Percentiles rank a stretch among this genome's conserved stretches.
Conservation (phyloP, 2,113 vertebrate species). For the Clinocottus analis region DNA sequence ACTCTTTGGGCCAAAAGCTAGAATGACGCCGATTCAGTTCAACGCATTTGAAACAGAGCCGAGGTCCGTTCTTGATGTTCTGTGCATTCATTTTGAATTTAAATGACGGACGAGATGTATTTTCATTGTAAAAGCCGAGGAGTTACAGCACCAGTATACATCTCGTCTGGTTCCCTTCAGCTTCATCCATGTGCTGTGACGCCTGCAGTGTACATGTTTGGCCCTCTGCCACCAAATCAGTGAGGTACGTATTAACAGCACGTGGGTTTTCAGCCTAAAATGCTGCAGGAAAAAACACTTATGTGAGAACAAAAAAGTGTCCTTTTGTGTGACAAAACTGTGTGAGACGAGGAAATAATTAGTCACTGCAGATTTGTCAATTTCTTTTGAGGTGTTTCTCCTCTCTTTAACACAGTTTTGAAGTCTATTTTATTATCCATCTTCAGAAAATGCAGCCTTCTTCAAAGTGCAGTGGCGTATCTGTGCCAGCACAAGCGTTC, state of each 20-base stretch:
- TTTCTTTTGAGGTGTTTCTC: background rate
- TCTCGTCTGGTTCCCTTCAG: conserved; percentile 64
- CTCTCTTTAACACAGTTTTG: background rate
- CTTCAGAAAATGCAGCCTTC: too few relatives aligned
- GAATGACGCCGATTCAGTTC: background rate
- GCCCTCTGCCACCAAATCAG: conserved; percentile 47
- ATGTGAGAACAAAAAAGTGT: background rate
- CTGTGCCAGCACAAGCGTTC: background rate
- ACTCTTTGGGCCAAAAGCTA: background rate
- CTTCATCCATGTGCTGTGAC: conserved; percentile 65
- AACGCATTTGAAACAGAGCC: background rate
- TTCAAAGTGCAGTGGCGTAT: background rate
- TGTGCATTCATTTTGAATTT: background rate
- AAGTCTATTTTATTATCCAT: background rate
- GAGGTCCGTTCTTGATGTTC: background rate
- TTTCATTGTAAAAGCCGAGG: background rate
- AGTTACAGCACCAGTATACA: background rate
- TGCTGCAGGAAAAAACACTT: background rate
- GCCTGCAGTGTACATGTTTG: conserved; percentile 66
- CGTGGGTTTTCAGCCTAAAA: conserved; percentile 37
- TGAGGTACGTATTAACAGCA: conserved; percentile 37
- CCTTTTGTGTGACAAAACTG: too few relatives aligned
- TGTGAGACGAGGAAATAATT: background rate
- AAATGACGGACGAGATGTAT: background rate
- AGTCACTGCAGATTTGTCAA: conserved; percentile 5